Percentiles rank a stretch among this genome's conserved stretches.
Evolutionary conservation across 2,113 vertebrate species (phyloP).

Genomic region (Xiphophorus hellerii): DNA sequence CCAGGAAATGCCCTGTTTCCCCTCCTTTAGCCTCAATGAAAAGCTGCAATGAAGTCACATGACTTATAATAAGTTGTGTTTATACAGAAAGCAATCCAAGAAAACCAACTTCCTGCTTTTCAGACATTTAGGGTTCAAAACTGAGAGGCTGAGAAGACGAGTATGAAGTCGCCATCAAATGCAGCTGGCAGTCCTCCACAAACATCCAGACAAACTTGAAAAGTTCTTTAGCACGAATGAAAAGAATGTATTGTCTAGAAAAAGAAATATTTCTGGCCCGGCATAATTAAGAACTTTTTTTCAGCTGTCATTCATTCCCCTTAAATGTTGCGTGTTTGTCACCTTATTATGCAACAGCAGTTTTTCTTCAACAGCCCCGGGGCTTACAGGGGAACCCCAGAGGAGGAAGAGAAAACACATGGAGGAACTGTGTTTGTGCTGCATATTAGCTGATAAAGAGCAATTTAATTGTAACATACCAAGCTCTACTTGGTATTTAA

Average conservation of each 20-base stretch:
- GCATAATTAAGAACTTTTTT: not conserved
- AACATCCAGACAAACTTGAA: conserved; percentile 9
- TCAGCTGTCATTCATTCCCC: too few species aligned
- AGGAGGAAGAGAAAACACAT: not conserved
- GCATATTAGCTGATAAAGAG: not conserved
- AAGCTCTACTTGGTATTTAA: not conserved
- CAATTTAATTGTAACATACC: not conserved
- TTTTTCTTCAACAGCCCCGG: conserved; percentile 11
- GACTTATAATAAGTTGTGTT: conserved; percentile 6
- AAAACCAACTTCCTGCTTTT: not conserved
- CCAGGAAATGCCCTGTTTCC: not conserved
- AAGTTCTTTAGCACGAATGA: not conserved
- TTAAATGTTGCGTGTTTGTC: too few species aligned
- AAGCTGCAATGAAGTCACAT: conserved; percentile 1
- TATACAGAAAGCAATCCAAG: not conserved
- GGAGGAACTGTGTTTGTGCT: not conserved
- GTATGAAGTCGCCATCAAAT: not conserved
- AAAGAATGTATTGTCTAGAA: not conserved
- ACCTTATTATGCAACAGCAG: not conserved
- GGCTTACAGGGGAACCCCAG: conserved; percentile 16
- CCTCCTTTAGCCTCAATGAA: not conserved
- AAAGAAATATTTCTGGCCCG: not conserved
- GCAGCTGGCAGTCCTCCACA: too few species aligned
- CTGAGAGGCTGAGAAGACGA: not conserved
- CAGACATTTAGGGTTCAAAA: not conserved